Percentiles rank a stretch among this genome's conserved stretches.
These are phyloP conservation scores for Indicator maculatus DNA, from an alignment of 2,113 vertebrate genomes.

Conservation along the genomic window DNA sequence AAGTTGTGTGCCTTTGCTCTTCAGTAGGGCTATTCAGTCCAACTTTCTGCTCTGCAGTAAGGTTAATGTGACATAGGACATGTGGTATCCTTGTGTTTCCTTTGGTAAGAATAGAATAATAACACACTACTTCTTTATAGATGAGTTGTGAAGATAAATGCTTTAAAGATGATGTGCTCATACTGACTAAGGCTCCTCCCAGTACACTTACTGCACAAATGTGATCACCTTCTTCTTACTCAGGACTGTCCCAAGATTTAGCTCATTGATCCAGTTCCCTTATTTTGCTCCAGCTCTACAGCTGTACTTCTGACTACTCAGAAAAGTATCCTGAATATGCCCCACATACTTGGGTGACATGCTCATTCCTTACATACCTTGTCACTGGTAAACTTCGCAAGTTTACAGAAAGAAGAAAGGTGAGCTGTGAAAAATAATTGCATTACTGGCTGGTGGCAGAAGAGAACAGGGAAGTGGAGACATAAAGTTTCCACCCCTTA, in stretches of 20 bases:
- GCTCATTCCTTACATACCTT: background rate
- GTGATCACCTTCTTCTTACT: background rate
- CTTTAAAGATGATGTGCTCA: background rate
- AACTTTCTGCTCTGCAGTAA: background rate
- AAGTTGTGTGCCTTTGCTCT: background rate
- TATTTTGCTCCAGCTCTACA: background rate
- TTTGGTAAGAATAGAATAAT: background rate
- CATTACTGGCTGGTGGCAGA: background rate
- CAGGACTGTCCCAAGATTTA: background rate
- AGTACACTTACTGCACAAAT: background rate
- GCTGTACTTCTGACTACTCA: background rate
- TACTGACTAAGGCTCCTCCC: background rate
- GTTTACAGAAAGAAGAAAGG: background rate
- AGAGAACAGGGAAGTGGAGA: background rate
- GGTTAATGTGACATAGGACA: background rate
- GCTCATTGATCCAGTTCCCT: background rate
- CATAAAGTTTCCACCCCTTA: background rate
- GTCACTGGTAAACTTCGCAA: background rate
- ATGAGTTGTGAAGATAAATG: background rate
- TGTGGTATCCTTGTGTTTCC: background rate
- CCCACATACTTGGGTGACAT: background rate
- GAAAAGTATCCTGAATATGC: background rate
- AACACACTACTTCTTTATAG: background rate
- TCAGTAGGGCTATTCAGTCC: background rate
- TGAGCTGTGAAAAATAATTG: background rate